A percentile compares a stretch with the other conserved stretches of the same genome.
Evolutionary conservation across 2,113 vertebrate genomes (phyloP).

Genomic region (Epinephelus fuscoguttatus): DNA sequence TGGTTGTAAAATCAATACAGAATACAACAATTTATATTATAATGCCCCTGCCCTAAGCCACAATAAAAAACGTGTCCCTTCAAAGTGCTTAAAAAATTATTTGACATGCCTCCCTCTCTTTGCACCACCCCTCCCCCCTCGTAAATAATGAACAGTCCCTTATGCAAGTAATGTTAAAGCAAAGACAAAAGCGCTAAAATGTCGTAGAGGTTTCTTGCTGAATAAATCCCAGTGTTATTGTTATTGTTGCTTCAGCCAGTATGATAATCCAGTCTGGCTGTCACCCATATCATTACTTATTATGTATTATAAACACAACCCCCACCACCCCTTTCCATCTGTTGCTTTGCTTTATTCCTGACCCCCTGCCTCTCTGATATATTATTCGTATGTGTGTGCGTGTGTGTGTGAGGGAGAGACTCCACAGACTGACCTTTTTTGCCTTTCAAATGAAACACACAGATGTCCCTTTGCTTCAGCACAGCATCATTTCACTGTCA

Average conservation of each 20-base stretch:
- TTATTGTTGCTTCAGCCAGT: conserved; percentile 1
- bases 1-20: no score
- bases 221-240: neutral
- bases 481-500: conserved; percentile 49
- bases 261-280: conserved; percentile 45
- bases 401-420: neutral
- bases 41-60: no score
- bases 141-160: no score
- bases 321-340: conserved; percentile 65
- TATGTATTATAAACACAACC: conserved; percentile 33
- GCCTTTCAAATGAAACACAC: conserved; percentile 68
- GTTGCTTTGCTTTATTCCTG: conserved; percentile 61
- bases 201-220: neutral
- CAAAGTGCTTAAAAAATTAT: no score
- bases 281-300: conserved; percentile 18
- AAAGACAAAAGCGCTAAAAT: neutral
- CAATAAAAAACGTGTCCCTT: no score
- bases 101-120: no score
- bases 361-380: conserved; percentile 43
- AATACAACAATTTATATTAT: no score
- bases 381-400: conserved; percentile 41
- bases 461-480: conserved; percentile 61
- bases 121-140: no score
- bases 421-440: conserved; percentile 53
- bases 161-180: no score